Percentiles rank a stretch among this genome's conserved stretches.
Conservation (phyloP, 2,888 invertebrate genomes). For the Polyploca ridens region DNA sequence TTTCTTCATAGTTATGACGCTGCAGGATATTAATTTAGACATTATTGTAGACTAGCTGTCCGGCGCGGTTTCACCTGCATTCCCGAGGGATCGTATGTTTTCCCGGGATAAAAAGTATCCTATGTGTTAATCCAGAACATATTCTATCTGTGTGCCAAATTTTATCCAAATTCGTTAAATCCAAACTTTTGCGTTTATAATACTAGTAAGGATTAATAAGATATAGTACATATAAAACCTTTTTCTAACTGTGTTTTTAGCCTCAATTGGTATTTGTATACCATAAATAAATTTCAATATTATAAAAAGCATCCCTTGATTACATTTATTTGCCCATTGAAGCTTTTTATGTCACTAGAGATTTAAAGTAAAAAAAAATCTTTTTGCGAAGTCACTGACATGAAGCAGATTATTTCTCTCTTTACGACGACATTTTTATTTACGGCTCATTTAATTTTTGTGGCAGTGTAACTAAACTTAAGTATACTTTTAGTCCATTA, state of each 20-base stretch:
- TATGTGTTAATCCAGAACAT: too few species aligned
- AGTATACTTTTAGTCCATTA: not conserved
- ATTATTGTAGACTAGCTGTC: not conserved
- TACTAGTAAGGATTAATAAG: too few species aligned
- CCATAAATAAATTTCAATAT: not conserved
- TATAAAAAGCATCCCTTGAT: not conserved
- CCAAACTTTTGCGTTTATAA: too few species aligned
- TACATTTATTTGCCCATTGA: not conserved
- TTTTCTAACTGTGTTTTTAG: too few species aligned
- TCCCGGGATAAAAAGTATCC: too few species aligned
- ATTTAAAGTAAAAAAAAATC: not conserved
- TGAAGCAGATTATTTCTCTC: constrained; percentile 7
- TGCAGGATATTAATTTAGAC: not conserved
- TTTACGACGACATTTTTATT: constrained; percentile 7
- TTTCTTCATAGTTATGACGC: not conserved
- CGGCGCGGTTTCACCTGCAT: too few species aligned
- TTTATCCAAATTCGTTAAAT: too few species aligned
- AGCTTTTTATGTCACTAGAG: constrained; percentile 1
- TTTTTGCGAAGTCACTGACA: constrained; percentile 5
- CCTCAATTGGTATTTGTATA: not conserved
- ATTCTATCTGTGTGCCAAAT: too few species aligned
- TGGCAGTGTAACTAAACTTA: not conserved
- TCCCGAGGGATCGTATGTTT: too few species aligned
- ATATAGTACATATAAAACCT: too few species aligned
- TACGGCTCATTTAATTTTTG: constrained; percentile 4